Base-by-base conservation (phyloP, 2,888 invertebrate species). In the Shargacucullia verbasci region DNA sequence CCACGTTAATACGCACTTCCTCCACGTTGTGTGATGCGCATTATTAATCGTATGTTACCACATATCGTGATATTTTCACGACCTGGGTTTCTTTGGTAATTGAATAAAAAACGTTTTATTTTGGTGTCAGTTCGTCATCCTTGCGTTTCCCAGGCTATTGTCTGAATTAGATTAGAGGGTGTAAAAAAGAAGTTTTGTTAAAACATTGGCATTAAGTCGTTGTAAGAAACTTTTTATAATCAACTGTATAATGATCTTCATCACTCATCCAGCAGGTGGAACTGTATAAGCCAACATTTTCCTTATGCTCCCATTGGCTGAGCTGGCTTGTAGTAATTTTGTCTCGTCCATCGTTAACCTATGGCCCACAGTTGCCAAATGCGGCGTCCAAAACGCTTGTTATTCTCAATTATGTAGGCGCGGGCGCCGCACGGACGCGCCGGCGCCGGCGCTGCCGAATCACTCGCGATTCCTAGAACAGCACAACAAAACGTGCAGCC, bases 281-380 rank as follows among this genome's bases (percentile, higher is more conserved):
- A 9, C 29, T 8, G 29, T 29, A 7, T 1, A 9, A 29, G 7
- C 29, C 29, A 8, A 29, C 29, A 29, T 29, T 8, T 15, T 37
- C 25, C 45, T 47, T n/a, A 12, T 31, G 6, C 9, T 38, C 44
- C n/a, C 14, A 62, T 59, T 56, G 73, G 73, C 33, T 34, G 48
- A 38, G 34, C 33, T 40, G 8, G 11, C 13, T 38, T 9, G 6
- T 52, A 38, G 53, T 46, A 53, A 44, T 27, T n/a, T 35, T 35
- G 71, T 59, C 54, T 73, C 39, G 64, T 37, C 39, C 43, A 38
- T 70, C 48, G 52, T 73, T 73, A 64, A 74, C 71, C 74, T 74
- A 54, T 64, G 71, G 61, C 75, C 70, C 41, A 25, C 38, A 8
- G 45, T 12, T 27, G 50, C 38, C 44, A 40, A 55, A 39, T 10